These are phyloP conservation scores for Scaptomyza flava DNA, from an alignment of 2,888 invertebrate species.

Conservation along the genomic window DNA sequence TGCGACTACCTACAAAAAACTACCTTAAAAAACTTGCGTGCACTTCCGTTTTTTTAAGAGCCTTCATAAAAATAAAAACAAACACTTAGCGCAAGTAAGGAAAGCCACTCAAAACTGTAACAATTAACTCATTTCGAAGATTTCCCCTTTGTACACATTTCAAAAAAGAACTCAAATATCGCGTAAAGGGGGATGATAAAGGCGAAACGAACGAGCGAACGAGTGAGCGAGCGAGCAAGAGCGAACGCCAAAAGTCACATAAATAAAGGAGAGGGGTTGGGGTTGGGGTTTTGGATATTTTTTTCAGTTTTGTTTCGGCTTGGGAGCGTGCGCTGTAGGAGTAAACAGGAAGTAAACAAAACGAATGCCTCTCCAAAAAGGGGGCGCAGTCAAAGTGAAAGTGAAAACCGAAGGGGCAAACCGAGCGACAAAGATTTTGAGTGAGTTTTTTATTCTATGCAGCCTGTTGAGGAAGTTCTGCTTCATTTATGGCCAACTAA, in stretches of 20 bases:
- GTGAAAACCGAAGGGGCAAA: conserved; percentile 43
- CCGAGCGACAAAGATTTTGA: conserved; percentile 42
- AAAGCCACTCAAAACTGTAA: conserved; percentile 20
- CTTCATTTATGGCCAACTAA: conserved; percentile 61
- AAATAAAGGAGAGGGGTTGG: conserved; percentile 40
- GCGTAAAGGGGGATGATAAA: conserved; percentile 63
- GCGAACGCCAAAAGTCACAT: conserved; percentile 67
- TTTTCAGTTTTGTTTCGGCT: conserved; percentile 1
- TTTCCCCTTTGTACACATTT: conserved; percentile 65
- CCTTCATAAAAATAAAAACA: conserved; percentile 54
- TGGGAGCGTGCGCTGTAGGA: conserved; percentile 71
- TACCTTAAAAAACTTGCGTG: conserved; percentile 58
- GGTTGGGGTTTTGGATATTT: not conserved
- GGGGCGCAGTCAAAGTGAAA: conserved; percentile 52
- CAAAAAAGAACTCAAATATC: conserved; percentile 37
- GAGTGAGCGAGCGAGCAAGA: conserved; percentile 36
- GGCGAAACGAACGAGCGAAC: conserved; percentile 30
- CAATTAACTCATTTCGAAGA: conserved; percentile 53
- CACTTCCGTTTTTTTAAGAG: conserved; percentile 68
- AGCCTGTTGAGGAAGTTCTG: conserved; percentile 41
- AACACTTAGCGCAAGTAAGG: conserved; percentile 13
- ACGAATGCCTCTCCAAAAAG: conserved; percentile 34
- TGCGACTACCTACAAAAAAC: conserved; percentile 17
- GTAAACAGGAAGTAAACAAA: conserved; percentile 73
- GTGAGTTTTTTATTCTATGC: conserved; percentile 33